Evolutionary conservation across 2,113 vertebrate genomes (phyloP).

Genomic region (Sardina pilchardus): DNA sequence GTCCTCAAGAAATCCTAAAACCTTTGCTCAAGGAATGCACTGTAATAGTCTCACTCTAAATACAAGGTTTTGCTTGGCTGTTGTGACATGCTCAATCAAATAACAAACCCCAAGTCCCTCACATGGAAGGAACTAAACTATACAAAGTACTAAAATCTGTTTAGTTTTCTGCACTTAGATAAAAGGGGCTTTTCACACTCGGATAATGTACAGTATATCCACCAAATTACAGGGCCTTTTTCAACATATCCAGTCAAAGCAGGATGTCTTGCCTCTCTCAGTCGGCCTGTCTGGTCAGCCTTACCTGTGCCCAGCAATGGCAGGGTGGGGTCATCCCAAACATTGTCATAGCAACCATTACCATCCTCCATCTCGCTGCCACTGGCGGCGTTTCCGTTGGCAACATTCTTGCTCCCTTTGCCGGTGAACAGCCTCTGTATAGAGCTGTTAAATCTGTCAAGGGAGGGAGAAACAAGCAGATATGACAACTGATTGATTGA

Average conservation of each 20-base stretch:
- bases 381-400: slow-evolving; percentile 85
- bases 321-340: slow-evolving; percentile 83
- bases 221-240: background rate
- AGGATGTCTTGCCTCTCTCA: background rate
- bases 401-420: slow-evolving; percentile 79
- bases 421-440: slow-evolving; percentile 81
- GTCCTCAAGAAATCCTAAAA: background rate
- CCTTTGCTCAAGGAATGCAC: background rate
- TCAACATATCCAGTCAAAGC: background rate
- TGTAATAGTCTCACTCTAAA: background rate
- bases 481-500: too few relatives aligned
- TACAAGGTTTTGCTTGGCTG: background rate
- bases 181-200: background rate
- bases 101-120: background rate
- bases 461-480: slow-evolving; percentile 16
- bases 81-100: background rate
- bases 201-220: background rate
- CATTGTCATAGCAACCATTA: slow-evolving; percentile 85
- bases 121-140: too few relatives aligned
- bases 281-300: slow-evolving; percentile 92
- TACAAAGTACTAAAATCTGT: background rate
- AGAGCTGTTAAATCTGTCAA: slow-evolving; percentile 85
- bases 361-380: slow-evolving; percentile 93
- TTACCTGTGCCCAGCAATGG: slow-evolving; percentile 89
- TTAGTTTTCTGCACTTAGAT: background rate